These are phyloP conservation scores for Dioctria rufipes DNA, from an alignment of 2,888 invertebrate species.

Conservation along the genomic window DNA sequence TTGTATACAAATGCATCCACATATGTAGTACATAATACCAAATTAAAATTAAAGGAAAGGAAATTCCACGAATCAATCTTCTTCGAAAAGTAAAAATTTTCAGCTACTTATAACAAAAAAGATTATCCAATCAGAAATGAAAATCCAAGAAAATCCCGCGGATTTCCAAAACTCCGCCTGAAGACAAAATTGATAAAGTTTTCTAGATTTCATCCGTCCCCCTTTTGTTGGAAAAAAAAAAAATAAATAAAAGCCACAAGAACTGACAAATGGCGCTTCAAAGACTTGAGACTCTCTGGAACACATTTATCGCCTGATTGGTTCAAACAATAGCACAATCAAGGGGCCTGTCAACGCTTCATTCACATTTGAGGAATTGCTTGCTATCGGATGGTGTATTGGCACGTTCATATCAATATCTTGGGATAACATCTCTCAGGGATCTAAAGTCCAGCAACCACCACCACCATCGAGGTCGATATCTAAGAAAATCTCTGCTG, in stretches of 20 bases:
- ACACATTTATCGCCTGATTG: conserved; percentile 50
- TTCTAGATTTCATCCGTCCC: conserved; percentile 23
- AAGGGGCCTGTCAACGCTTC: conserved; percentile 47
- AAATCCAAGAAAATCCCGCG: conserved; percentile 7
- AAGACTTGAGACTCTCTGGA: conserved; percentile 22
- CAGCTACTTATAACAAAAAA: not conserved
- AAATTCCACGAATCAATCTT: conserved; percentile 25
- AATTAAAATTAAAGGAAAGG: not conserved
- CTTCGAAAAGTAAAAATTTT: not conserved
- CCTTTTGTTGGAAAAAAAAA: conserved; percentile 29
- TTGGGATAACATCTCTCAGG: conserved; percentile 25
- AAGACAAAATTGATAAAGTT: conserved; percentile 48
- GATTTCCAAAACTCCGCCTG: conserved; percentile 39
- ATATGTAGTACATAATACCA: too few species aligned
- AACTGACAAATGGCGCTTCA: conserved; percentile 25
- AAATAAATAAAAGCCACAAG: not conserved
- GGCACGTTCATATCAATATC: conserved; percentile 44
- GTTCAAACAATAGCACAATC: conserved; percentile 50
- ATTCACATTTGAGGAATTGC: conserved; percentile 49
- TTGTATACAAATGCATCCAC: too few species aligned
- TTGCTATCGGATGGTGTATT: conserved; percentile 27
- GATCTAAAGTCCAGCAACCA: not conserved
- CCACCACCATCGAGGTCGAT: not conserved
- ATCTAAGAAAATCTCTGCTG: conserved; percentile 3
- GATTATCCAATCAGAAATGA: conserved; percentile 41